Percentiles rank a stretch among this genome's conserved stretches.
These are phyloP conservation scores for Cochlearius cochlearius DNA, from an alignment of 2,113 vertebrate genomes.

Conservation along the genomic window DNA sequence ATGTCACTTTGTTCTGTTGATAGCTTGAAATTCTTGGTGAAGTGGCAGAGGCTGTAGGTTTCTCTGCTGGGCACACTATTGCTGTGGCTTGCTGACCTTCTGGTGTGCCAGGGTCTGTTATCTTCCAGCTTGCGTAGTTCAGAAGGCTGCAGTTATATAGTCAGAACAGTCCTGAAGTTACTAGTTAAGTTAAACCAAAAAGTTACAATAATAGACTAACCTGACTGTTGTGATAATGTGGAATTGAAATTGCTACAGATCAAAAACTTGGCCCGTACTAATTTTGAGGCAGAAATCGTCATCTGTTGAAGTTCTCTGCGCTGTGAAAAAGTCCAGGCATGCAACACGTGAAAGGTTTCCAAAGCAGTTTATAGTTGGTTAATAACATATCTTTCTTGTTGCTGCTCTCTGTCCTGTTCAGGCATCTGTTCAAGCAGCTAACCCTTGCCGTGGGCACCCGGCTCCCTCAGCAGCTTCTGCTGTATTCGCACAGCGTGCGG, in stretches of 20 bases:
- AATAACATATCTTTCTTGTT: neutral
- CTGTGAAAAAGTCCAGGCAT: neutral
- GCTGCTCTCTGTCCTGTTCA: neutral
- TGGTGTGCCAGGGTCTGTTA: neutral
- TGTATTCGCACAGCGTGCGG: neutral
- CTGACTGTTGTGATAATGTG: neutral
- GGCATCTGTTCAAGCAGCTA: neutral
- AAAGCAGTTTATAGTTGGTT: neutral
- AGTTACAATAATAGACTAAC: neutral
- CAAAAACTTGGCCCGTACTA: neutral
- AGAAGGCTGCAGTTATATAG: neutral
- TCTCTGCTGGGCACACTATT: neutral
- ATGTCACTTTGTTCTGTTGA: neutral
- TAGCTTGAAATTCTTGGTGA: neutral
- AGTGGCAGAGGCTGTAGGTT: neutral
- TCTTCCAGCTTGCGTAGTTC: neutral
- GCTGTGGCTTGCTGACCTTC: neutral
- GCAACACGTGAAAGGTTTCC: neutral
- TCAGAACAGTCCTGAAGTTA: neutral
- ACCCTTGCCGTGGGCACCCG: neutral
- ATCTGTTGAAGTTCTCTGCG: neutral
- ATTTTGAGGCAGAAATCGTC: neutral
- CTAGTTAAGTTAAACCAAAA: neutral
- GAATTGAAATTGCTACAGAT: neutral
- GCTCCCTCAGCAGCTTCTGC: neutral